Evolutionary conservation across 2,888 invertebrate species (phyloP), one percentile per base, ranked within the genome.

Genomic region (Drosophila monieri): DNA sequence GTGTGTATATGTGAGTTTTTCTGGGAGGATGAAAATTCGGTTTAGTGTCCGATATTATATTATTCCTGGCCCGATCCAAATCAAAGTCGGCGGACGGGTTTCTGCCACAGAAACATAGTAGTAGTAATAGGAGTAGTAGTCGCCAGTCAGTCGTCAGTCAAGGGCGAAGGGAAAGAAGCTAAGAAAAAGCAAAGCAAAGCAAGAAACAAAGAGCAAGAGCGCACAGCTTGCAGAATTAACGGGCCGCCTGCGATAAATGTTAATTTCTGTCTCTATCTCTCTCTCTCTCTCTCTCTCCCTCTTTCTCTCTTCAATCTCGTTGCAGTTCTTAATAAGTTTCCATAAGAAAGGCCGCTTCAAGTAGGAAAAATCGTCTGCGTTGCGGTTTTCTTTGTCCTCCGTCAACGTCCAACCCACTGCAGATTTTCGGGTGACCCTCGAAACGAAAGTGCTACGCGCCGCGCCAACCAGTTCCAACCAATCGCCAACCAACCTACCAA

Each of bases 311-410:
- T 18, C 18, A 18, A 59, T 87, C 75, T 84, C 88, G 59, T 84
- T 84, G 78, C 83, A 84, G 83, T 84, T 77, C 62, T 41, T 70
- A 83, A 79, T 81, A 77, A 84, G 71, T 78, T 80, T 76, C 53
- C 76, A 71, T 78, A 74, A 77, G 58, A 49, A 74, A 77, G 58
- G 49, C 69, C 32, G 32, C 9, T 32, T 12, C 35, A 35, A n/a
- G 14, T 37, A 37, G 37, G 51, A 62, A 53, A 61, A 71, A 71
- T 68, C 68, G 74, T 60, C 64, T 44, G 64, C 59, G 59, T 61
- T 61, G 71, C 52, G 43, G 58, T 70, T 76, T 78, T 78, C 80
- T 68, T 65, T 84, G 67, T 77, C 85, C 73, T 72, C 52, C 39
- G 14, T 49, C 57, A 57, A 49, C 35, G 41, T 44, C 39, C 18